Conservation (phyloP, 2,888 invertebrate species). For the Heliconius ismenius region DNA sequence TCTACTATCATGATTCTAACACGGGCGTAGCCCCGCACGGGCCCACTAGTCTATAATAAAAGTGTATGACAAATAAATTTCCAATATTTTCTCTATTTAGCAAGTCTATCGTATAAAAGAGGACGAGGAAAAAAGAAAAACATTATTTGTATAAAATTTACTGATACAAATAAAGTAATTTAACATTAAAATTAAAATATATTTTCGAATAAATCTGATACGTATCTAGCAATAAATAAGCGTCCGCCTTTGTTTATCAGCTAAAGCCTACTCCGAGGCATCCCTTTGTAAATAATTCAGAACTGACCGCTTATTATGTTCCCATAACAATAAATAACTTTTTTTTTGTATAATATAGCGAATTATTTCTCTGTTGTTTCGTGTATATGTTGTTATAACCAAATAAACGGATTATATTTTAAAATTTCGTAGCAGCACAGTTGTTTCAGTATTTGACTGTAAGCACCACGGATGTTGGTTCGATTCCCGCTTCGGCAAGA, state of each 20-base stretch:
- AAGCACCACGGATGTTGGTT: background rate
- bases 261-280: conserved; percentile 20
- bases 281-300: conserved; percentile 33
- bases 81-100: background rate
- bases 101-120: too few species aligned
- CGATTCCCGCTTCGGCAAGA: background rate
- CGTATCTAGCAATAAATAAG: conserved; percentile 25
- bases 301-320: conserved; percentile 31
- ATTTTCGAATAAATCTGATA: conserved; percentile 20
- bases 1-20: too few species aligned
- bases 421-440: background rate
- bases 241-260: conserved; percentile 32
- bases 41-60: background rate
- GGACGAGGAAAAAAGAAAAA: background rate
- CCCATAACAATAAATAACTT: conserved; percentile 24
- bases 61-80: background rate
- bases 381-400: too few species aligned
- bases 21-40: too few species aligned
- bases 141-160: background rate
- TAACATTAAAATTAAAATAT: conserved; percentile 16
- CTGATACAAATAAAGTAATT: background rate
- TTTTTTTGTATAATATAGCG: conserved; percentile 2
- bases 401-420: background rate
- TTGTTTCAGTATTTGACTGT: background rate
- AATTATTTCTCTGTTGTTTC: background rate